A percentile compares a stretch with the other conserved stretches of the same genome.
These are phyloP conservation scores for Cremastinae sp. DNA, from an alignment of 2,888 invertebrate genomes.

Conservation along the genomic window DNA sequence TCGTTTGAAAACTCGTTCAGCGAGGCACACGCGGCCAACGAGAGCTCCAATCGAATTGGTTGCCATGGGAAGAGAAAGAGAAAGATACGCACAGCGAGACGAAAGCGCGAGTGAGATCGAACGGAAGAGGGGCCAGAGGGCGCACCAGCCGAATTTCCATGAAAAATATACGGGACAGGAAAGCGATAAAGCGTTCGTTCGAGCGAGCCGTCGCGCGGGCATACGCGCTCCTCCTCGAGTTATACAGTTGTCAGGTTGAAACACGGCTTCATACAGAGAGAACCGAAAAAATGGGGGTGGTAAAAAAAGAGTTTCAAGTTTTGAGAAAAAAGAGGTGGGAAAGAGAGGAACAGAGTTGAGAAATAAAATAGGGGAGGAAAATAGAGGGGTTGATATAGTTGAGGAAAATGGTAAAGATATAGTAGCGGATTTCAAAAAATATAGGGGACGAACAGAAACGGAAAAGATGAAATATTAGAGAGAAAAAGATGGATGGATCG, in stretches of 20 bases:
- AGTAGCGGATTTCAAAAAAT: background rate
- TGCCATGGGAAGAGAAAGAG: conserved; percentile 2
- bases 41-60: conserved; percentile 48
- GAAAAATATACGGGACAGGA: conserved; percentile 44
- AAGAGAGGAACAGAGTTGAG: conserved; percentile 23
- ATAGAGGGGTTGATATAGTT: too few species aligned
- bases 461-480: background rate
- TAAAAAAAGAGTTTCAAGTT: background rate
- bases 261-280: conserved; percentile 1
- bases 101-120: background rate
- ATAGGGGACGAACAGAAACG: conserved; percentile 10
- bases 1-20: conserved; percentile 54
- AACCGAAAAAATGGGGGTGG: background rate
- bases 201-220: conserved; percentile 4
- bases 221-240: conserved; percentile 6
- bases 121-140: conserved; percentile 27
- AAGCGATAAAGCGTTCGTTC: conserved; percentile 46
- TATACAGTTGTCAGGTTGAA: conserved; percentile 28
- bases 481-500: too few species aligned
- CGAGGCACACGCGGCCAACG: background rate
- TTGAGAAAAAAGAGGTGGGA: background rate
- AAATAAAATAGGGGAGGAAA: background rate
- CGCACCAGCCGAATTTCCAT: conserved; percentile 30
- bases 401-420: background rate
- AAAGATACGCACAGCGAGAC: too few species aligned